Conservation (phyloP, 1,140 invertebrate genomes). For the Dryas iulia region DNA sequence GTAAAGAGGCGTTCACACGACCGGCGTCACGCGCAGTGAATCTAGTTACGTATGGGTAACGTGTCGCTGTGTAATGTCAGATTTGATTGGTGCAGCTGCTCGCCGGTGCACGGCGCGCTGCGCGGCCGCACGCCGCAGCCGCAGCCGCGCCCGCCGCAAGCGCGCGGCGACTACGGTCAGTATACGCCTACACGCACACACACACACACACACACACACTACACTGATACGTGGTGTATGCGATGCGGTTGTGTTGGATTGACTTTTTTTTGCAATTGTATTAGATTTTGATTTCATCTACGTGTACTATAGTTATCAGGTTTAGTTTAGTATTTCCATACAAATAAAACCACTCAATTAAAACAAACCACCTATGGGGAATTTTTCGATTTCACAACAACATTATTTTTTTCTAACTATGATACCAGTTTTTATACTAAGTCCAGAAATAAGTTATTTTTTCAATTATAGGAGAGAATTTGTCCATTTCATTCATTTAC, state of each 20-base stretch:
- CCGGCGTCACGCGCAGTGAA: slow-evolving; percentile 1
- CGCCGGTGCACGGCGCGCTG: slow-evolving; percentile 83
- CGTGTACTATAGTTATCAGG: no score
- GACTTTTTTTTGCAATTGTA: no score
- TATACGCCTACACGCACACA: slow-evolving; percentile 44
- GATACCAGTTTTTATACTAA: no score
- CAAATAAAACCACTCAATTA: no score
- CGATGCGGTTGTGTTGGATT: slow-evolving; percentile 10
- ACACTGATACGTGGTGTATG: slow-evolving; percentile 2
- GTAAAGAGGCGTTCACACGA: not conserved
- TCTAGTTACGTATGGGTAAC: slow-evolving; percentile 40
- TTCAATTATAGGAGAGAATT: no score
- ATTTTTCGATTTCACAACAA: no score
- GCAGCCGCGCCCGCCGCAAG: slow-evolving; percentile 88
- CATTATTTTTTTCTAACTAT: no score
- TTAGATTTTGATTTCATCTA: no score
- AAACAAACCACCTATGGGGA: no score
- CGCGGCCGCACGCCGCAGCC: slow-evolving; percentile 85
- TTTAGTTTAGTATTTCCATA: no score
- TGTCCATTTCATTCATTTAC: no score
- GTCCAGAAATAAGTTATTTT: no score
- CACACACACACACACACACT: slow-evolving; percentile 32
- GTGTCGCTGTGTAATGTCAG: slow-evolving; percentile 67
- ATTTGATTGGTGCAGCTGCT: slow-evolving; percentile 81
- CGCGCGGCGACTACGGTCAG: slow-evolving; percentile 93